phyloP scores from a whole-genome alignment of 2,797 vertebrate species.

The Amniataba percoides region DNA sequence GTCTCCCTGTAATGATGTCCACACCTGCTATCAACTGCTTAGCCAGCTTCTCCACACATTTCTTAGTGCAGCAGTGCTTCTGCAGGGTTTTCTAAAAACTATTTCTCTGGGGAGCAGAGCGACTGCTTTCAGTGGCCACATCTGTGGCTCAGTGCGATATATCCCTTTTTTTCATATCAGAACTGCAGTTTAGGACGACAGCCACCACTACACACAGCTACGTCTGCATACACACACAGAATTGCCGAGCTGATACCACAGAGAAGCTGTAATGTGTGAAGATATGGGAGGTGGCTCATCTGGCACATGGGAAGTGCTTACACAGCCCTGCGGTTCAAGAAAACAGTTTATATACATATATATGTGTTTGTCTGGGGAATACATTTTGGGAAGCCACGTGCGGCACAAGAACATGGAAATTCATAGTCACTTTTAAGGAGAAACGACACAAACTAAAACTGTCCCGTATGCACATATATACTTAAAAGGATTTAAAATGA shows the following conservation, averaged over 20 bases:
- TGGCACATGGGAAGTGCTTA: constrained; percentile 53
- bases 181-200: constrained; percentile 55
- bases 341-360: constrained; percentile 20
- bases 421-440: constrained; percentile 13
- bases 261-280: constrained; percentile 55
- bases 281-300: constrained; percentile 58
- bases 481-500: constrained; percentile 10
- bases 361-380: background rate
- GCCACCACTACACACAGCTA: constrained; percentile 50
- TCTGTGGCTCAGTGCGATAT: constrained; percentile 57
- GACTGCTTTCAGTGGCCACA: constrained; percentile 52
- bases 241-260: constrained; percentile 45
- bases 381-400: constrained; percentile 4
- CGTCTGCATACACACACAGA: constrained; percentile 28
- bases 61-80: constrained; percentile 37
- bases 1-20: constrained; percentile 11
- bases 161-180: constrained; percentile 50
- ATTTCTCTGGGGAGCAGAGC: constrained; percentile 51
- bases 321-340: constrained; percentile 41
- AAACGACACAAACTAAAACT: constrained; percentile 12
- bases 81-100: constrained; percentile 52
- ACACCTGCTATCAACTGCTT: constrained; percentile 46
- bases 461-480: constrained; percentile 8
- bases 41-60: constrained; percentile 46
- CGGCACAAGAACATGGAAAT: constrained; percentile 7